Evolutionary conservation across 2,113 vertebrate species (phyloP).

Genomic region (Syngnathus floridae): DNA sequence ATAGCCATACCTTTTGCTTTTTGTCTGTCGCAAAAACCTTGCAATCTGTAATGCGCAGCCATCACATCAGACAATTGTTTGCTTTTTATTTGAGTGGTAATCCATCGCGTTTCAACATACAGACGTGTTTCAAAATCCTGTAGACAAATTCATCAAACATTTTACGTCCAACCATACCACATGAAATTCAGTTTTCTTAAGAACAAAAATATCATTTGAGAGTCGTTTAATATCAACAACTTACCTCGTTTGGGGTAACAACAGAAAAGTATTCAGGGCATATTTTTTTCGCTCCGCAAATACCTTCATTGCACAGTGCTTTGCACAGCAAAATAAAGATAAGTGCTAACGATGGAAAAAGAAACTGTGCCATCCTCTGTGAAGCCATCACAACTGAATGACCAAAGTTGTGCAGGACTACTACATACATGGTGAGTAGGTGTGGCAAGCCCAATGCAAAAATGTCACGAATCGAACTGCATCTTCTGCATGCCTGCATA

Average conservation of each 20-base stretch:
- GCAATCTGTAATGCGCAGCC: neutral
- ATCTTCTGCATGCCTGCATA: too few relatives aligned
- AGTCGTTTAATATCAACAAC: neutral
- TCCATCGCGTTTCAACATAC: neutral
- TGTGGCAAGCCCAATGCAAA: neutral
- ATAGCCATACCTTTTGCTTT: neutral
- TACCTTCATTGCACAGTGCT: neutral
- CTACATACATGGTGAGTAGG: neutral
- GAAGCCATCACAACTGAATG: neutral
- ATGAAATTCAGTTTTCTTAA: neutral
- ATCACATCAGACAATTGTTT: neutral
- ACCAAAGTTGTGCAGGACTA: neutral
- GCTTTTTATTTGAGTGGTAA: neutral
- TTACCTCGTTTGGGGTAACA: neutral
- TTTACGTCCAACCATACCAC: neutral
- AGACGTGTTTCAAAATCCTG: neutral
- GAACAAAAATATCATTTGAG: neutral
- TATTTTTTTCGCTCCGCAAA: neutral
- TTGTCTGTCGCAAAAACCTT: neutral
- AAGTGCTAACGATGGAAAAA: neutral
- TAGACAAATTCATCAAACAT: neutral
- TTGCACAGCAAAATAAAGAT: neutral
- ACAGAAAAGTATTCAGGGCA: neutral
- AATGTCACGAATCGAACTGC: too few relatives aligned
- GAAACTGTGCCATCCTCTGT: neutral